Conservation (phyloP, 2,113 vertebrate species). For the Oophaga pumilio region DNA sequence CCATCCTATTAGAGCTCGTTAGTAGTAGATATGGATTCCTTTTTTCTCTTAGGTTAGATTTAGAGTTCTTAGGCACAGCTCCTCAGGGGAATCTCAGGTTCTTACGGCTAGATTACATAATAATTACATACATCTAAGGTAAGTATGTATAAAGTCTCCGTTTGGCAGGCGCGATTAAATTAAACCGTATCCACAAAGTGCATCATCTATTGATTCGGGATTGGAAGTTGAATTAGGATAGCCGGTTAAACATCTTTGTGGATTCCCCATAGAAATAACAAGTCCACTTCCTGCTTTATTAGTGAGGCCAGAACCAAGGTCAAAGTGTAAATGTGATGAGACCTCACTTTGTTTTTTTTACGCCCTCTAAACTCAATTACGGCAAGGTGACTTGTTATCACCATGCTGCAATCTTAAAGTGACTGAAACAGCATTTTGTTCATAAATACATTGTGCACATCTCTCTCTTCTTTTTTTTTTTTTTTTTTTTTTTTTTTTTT, state of each 20-base stretch:
- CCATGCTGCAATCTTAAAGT: conserved; percentile 61
- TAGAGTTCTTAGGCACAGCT: background rate
- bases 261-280: conserved; percentile 44
- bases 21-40: conserved; percentile 13
- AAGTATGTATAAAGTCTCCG: conserved; percentile 24
- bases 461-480: conserved; percentile 64
- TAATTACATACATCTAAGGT: conserved; percentile 21
- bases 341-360: background rate
- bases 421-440: conserved; percentile 55
- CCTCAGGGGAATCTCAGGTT: conserved; percentile 10
- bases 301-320: conserved; percentile 21
- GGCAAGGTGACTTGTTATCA: conserved; percentile 47
- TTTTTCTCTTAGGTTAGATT: background rate
- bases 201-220: conserved; percentile 26
- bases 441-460: conserved; percentile 55
- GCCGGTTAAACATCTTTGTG: conserved; percentile 1
- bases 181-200: conserved; percentile 40
- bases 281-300: conserved; percentile 15
- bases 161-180: conserved; percentile 28
- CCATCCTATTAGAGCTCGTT: conserved; percentile 17
- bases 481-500: conserved; percentile 65
- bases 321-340: conserved; percentile 8
- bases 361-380: conserved; percentile 20
- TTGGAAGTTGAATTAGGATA: conserved; percentile 21
- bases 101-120: conserved; percentile 20